Evolutionary conservation across 2,113 vertebrate genomes (phyloP), one percentile per base, ranked within the genome.

Genomic region (Labeo rohita): DNA sequence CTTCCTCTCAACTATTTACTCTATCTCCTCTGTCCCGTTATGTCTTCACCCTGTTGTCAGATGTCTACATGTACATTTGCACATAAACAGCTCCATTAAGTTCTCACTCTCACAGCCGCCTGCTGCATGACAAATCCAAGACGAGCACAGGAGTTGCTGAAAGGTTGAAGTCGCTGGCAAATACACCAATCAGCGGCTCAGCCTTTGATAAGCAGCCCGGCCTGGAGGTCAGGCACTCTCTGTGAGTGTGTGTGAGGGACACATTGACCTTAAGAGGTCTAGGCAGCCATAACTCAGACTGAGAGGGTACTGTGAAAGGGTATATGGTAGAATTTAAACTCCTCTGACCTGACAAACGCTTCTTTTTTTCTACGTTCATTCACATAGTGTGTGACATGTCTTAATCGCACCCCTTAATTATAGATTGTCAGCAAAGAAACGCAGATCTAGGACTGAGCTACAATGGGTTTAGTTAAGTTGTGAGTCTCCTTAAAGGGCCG

Each of bases 241-340:
- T n/a, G 21, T 39, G 77, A 63, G 54, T 43, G 73, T 85, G 78
- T 85, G 68, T 61, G 74, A 66, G 16, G 5, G 28, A 82, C 59
- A 86, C 66, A 84, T 80, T 89, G 87, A 89, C 89, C 86, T 72
- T 59, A 68, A 84, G 86, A 80, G 80, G 84, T 28, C 80, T 86
- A 56, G 36, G n/a, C n/a, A 23, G 50, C 54, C 61, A 81, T 89
- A 81, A 87, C 77, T 89, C 88, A 87, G 85, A 16, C 23, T 84
- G 43, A 45, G 85, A 88, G 85, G 85, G 86, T 66, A 86, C 34
- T 80, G 83, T 79, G 86, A 28, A 56, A 13, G 49, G 23, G 15
- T 65, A 66, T 36, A 72, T 65, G 68, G 63, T 54, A 18, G 66
- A 65, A 61, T 72, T 80, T 84, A 87, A 59, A 34, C 50, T 65